Conservation (phyloP, 2,113 vertebrate species). For the Vimba vimba region DNA sequence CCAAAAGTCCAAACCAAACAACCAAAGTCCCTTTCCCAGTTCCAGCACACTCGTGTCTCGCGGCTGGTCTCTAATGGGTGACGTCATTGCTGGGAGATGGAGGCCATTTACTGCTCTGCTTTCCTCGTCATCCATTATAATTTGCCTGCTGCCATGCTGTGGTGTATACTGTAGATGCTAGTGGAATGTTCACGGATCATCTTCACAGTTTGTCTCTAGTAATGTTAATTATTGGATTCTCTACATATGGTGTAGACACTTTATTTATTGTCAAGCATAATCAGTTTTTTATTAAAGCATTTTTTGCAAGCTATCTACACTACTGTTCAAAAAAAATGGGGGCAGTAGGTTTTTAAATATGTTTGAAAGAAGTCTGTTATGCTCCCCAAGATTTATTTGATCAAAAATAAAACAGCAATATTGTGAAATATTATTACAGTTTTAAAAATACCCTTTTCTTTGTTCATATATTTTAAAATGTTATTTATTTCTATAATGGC, state of each 20-base stretch:
- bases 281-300: too few relatives aligned
- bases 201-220: neutral
- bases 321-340: neutral
- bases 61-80: constrained; percentile 89
- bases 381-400: neutral
- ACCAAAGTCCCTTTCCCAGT: neutral
- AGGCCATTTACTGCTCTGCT: constrained; percentile 80
- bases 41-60: constrained; percentile 88
- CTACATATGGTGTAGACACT: too few relatives aligned
- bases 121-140: neutral
- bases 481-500: too few relatives aligned
- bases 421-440: too few relatives aligned
- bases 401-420: neutral
- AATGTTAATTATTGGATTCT: too few relatives aligned
- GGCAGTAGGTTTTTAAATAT: neutral
- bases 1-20: neutral
- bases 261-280: too few relatives aligned
- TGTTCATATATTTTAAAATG: too few relatives aligned
- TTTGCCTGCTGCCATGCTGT: neutral
- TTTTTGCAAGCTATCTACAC: neutral
- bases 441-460: too few relatives aligned
- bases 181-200: neutral
- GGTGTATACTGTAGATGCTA: neutral
- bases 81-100: constrained; percentile 91
- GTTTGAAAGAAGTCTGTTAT: neutral